Base-by-base conservation (phyloP, 2,113 vertebrate genomes). In the Hipposideros armiger region DNA sequence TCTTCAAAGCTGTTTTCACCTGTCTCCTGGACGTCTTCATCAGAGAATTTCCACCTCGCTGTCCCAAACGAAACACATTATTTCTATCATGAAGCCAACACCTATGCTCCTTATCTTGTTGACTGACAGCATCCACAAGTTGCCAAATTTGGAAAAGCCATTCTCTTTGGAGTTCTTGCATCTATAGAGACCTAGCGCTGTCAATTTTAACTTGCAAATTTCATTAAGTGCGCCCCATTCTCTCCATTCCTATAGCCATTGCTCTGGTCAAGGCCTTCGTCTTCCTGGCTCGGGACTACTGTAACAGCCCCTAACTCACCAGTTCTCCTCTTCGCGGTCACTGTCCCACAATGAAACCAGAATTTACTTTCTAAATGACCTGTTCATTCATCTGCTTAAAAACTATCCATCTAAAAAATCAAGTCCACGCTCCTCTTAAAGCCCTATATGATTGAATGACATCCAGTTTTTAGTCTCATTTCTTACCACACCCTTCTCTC, bases 351-450 rank as follows among this genome's bases (percentile, higher is more conserved):
- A 15, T 47, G 19, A 3, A 22, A 77, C 30, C 67, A 58, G 56
- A 92, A 74, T 80, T 90, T 64, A 50, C 70, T 80, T 91, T 80
- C 64, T 91, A 66, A 89, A 89, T 60, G 32, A 72, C 32, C 15
- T 1, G 50, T 52, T 78, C 66, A 69, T 16, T 42, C 30, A 90
- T 64, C 26, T 64, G 56, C 85, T 92, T 96, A 76, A 85, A 88
- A 86, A 73, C 26, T 14, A 76, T 24, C 22, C 28, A 45, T 54
- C 52, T 54, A 54, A 54, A 77, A 91, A 95, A 81, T 36, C 52
- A 70, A 87, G 42, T 54, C 15, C n/a, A 50, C 9, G 11, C 6
- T 72, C 26, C 32, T 45, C 36, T 76, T 78, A 64, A 26, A 36
- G 66, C 7, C 4, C 9, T 76, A 80, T 8, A 32, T 28, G 60